Conservation (phyloP, 2,888 invertebrate genomes). For the Amiota minor region DNA sequence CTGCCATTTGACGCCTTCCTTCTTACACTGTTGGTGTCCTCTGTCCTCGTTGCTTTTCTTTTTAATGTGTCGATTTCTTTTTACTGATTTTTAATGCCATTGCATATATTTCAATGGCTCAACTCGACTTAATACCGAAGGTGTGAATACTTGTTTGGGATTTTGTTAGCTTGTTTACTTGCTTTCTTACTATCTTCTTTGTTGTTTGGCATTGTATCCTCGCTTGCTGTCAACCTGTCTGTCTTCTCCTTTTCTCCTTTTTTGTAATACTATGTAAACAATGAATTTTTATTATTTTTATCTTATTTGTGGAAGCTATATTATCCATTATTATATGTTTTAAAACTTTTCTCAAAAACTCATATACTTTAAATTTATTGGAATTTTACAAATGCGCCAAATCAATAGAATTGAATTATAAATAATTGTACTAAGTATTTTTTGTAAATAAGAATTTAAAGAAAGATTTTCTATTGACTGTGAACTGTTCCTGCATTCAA, state of each 20-base stretch:
- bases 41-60: neutral
- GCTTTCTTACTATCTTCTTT: no score
- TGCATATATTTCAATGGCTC: conserved; percentile 7
- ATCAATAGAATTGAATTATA: no score
- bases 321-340: neutral
- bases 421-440: no score
- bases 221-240: neutral
- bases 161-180: neutral
- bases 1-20: neutral
- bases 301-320: neutral
- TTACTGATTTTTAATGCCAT: conserved; percentile 26
- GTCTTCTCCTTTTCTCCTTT: neutral
- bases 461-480: no score
- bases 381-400: no score
- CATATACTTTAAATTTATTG: no score
- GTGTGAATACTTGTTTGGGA: conserved; percentile 17
- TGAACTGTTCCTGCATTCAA: no score
- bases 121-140: neutral
- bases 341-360: neutral
- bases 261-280: neutral
- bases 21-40: neutral
- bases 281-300: neutral
- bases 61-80: conserved; percentile 26
- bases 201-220: neutral
- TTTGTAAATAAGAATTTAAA: no score